Evolutionary conservation across 2,888 invertebrate species (phyloP).

Genomic region (Cinara cedri): DNA sequence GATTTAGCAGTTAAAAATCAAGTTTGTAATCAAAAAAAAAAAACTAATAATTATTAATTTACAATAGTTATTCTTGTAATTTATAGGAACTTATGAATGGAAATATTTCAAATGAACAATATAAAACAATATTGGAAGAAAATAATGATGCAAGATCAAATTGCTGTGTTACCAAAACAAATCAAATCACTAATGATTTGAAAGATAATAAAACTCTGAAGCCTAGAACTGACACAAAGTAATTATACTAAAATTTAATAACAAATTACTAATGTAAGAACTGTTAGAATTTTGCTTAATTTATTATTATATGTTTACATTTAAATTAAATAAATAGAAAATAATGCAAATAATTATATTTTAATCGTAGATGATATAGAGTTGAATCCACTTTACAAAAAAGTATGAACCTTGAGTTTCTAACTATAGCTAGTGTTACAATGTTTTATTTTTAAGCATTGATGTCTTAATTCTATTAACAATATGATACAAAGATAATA

Average conservation of each 20-base stretch:
- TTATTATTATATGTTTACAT: no score
- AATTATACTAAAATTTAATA: neutral
- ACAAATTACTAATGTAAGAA: neutral
- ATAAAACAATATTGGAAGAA: slow-evolving; percentile 21
- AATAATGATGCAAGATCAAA: slow-evolving; percentile 13
- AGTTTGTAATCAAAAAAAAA: slow-evolving; percentile 4
- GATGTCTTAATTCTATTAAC: no score
- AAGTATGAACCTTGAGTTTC: no score
- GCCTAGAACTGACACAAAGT: slow-evolving; percentile 25
- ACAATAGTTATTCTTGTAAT: neutral
- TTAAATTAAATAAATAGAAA: no score
- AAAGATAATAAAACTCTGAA: slow-evolving; percentile 12
- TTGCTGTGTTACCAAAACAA: neutral
- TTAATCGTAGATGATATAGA: no score
- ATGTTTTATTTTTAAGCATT: no score
- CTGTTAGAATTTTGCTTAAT: no score
- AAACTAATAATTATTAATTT: neutral
- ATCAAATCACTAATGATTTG: neutral
- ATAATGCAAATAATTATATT: no score
- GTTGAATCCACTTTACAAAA: no score
- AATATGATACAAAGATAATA: no score
- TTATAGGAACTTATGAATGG: neutral
- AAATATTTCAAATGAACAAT: neutral
- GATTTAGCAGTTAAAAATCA: slow-evolving; percentile 17
- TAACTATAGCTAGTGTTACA: no score